A percentile compares a stretch with the other conserved stretches of the same genome.
Evolutionary conservation across 2,113 vertebrate genomes (phyloP).

Genomic region (Hyla sarda): DNA sequence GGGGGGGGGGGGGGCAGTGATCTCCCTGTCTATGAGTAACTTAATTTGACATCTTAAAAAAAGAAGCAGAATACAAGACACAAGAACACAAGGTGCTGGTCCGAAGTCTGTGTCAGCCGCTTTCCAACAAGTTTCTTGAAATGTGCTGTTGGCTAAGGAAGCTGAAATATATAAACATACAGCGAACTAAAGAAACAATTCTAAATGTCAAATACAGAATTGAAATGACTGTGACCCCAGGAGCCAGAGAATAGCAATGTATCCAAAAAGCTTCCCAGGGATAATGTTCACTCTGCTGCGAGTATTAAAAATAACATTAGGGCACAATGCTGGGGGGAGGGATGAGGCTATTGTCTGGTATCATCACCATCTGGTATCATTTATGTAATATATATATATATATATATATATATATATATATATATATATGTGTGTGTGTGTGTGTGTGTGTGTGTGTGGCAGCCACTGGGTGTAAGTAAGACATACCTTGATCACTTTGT

Average conservation of each 20-base stretch:
- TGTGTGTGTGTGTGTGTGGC: no score
- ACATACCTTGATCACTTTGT: no score
- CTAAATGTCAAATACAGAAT: neutral
- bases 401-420: no score
- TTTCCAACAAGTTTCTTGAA: neutral
- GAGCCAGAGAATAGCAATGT: neutral
- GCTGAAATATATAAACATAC: neutral
- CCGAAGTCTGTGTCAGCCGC: neutral
- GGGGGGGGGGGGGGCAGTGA: neutral
- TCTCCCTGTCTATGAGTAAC: slow-evolving; percentile 22
- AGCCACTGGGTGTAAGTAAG: no score
- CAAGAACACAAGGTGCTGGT: neutral
- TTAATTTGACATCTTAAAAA: slow-evolving; percentile 1
- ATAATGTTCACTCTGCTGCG: no score
- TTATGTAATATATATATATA: no score
- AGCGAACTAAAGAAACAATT: neutral
- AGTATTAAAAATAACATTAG: no score
- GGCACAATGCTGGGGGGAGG: no score
- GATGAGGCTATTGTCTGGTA: no score
- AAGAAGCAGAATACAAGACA: neutral
- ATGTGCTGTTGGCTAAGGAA: neutral
- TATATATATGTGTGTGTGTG: no score
- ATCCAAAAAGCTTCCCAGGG: neutral
- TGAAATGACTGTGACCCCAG: neutral
- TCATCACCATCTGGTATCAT: no score